Percentiles rank a stretch among this genome's conserved stretches.
Conservation (phyloP, 1,140 invertebrate genomes). For the Drosophila sp. region DNA sequence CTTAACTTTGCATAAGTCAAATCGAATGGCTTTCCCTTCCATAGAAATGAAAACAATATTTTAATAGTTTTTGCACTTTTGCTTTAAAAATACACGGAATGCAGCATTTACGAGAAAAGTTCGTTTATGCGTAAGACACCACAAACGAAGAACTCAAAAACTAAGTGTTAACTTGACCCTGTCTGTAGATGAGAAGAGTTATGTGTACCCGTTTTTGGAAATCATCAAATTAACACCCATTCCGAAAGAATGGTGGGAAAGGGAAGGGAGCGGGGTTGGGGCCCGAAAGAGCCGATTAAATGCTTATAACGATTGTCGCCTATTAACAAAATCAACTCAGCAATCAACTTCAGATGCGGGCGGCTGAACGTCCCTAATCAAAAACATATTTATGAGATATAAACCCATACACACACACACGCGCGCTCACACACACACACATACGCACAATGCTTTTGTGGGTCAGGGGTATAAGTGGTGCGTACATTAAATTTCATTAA, state of each 20-base stretch:
- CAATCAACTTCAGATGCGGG: conserved; percentile 69
- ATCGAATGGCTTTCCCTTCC: no score
- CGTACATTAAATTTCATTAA: conserved; percentile 72
- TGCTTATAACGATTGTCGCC: conserved; percentile 66
- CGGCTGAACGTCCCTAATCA: conserved; percentile 69
- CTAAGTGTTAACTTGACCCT: not conserved
- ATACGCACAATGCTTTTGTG: conserved; percentile 40
- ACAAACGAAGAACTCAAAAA: no score
- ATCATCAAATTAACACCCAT: conserved; percentile 70
- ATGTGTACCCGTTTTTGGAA: not conserved
- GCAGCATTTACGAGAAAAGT: no score
- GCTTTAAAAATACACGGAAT: not conserved
- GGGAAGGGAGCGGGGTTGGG: not conserved
- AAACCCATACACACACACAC: conserved; percentile 23
- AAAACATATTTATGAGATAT: conserved; percentile 73
- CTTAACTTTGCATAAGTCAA: no score
- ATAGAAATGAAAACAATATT: not conserved
- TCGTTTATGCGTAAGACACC: no score
- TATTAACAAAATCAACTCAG: conserved; percentile 70
- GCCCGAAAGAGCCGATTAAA: conserved; percentile 56
- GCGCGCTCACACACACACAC: conserved; percentile 11
- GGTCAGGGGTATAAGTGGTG: conserved; percentile 68
- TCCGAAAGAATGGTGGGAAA: not conserved
- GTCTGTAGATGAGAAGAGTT: not conserved
- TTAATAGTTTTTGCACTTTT: not conserved